Base-by-base conservation (phyloP, 2,888 invertebrate species). In the Hemaris fuciformis region DNA sequence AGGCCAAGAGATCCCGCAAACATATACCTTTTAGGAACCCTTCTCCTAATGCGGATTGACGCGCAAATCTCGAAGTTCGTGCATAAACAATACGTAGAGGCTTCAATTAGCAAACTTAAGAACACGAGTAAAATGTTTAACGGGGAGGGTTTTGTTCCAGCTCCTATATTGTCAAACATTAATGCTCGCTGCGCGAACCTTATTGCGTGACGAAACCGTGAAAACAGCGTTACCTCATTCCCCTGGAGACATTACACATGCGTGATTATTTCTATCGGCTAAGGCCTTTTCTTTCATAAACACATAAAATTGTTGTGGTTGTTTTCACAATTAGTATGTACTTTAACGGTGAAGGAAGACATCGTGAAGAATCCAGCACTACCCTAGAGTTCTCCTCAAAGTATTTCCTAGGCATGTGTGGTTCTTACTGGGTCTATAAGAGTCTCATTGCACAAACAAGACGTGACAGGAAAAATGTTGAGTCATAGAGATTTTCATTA, bases 61-160 rank as follows among this genome's bases (percentile, higher is more conserved):
- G 75, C 74, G 76, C 66, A 76, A 81, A 79, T 79, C 80, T 75
- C 77, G 69, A 72, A 77, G 75, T 74, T 76, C 80, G 81, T 84
- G 80, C 78, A 83, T 83, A 82, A 81, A 81, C 75, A 77, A 83
- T 77, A 71, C 62, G 66, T 66, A 68, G 69, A 69, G 75, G 65
- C 70, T 73, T 71, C 72, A 76, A 80, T 80, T 80, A 81, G 74
- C 69, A 66, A 79, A 78, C 75, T 77, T 71, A 75, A 75, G 73
- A 72, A 75, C 69, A 67, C 63, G 70, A 69, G 70, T 72, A 69
- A 71, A 73, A 74, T 72, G 70, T 70, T 76, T 74, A 68, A 69
- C 69, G 63, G 62, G n/a, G 59, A 62, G 23, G 46, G 46, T 10
- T 53, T 43, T 57, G 45, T 41, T 57, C 23, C 20, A 57, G 43